Evolutionary conservation across 2,888 invertebrate species (phyloP), one percentile per base, ranked within the genome.

Genomic region (Lydus trimaculatus): DNA sequence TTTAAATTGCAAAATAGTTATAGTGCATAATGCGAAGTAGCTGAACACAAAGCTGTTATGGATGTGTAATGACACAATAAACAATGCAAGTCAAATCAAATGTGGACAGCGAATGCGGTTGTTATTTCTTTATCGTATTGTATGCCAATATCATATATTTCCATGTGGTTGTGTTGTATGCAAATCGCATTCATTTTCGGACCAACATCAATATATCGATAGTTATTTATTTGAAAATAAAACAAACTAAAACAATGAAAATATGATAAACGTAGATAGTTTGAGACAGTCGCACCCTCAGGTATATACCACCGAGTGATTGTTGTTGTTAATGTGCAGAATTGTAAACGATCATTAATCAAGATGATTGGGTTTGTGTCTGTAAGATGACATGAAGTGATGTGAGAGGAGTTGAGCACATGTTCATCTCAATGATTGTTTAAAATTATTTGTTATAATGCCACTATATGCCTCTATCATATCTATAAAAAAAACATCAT

Each of bases 311-410:
- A 69, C 66, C 69, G 69, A 66, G 48, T 48, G 48, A 48, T 48
- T 23, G 48, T 69, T 71, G 66, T 68, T 71, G 66, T 68, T 69
- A 70, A 69, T 62, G 70, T 67, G 65, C 61, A 64, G 67, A 73
- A 70, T 72, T 64, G 68, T 69, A 64, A 65, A 71, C 66, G 65
- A 71, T 67, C 73, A 73, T 73, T 73, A 73, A 73, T 73, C 73
- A 73, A 65, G 72, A 65, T 73, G 70, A 73, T 73, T 73, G 72
- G 73, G 69, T 73, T 70, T 72, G 73, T 73, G 73, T 73, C 73
- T 70, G 70, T 48, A 63, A 69, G 66, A 66, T 66, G 69, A 69
- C 69, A 69, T 66, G 69, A 52, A 66, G 66, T 65, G 69, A 72
- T 72, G 71, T 63, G 69, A 70, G 66, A 74, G 69, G 72, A 67